phyloP scores from a whole-genome alignment of 1,140 invertebrate species.

The Leptestheria dahalacensis region DNA sequence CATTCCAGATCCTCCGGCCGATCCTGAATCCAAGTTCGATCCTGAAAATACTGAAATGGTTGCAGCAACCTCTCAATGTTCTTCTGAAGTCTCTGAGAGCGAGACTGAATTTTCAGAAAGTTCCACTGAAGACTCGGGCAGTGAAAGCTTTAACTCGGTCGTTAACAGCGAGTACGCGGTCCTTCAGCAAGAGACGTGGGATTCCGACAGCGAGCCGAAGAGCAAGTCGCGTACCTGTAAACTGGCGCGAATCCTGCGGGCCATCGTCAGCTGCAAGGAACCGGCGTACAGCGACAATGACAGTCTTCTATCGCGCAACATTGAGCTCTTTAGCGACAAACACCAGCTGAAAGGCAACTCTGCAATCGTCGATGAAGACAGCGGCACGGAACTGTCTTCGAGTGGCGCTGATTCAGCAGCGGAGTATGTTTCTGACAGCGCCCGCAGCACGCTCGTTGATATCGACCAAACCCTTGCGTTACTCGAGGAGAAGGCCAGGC shows the following conservation, averaged over 20 bases:
- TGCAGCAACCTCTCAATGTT: neutral
- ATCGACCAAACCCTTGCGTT: constrained; percentile 15
- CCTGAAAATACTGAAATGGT: neutral
- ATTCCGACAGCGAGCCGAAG: neutral
- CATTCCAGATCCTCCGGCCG: too few relatives aligned
- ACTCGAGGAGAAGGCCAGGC: constrained; percentile 15
- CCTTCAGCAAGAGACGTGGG: neutral
- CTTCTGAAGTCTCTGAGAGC: neutral
- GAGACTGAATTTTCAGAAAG: too few relatives aligned
- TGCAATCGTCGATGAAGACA: neutral
- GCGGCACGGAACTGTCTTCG: constrained; percentile 7
- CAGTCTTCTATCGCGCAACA: neutral
- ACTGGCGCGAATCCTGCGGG: neutral
- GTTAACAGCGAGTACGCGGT: neutral
- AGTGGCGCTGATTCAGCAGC: too few relatives aligned
- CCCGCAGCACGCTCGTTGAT: neutral
- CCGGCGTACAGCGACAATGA: neutral
- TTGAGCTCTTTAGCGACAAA: neutral
- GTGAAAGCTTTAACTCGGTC: neutral
- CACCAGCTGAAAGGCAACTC: neutral
- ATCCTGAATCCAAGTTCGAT: too few relatives aligned
- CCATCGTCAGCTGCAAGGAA: neutral
- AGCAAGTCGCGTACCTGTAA: neutral
- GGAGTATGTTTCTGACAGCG: neutral
- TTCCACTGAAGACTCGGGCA: neutral